Percentiles rank a stretch among this genome's conserved stretches.
phyloP scores from a whole-genome alignment of 1,140 invertebrate genomes.

The Drosophila persimilis region DNA sequence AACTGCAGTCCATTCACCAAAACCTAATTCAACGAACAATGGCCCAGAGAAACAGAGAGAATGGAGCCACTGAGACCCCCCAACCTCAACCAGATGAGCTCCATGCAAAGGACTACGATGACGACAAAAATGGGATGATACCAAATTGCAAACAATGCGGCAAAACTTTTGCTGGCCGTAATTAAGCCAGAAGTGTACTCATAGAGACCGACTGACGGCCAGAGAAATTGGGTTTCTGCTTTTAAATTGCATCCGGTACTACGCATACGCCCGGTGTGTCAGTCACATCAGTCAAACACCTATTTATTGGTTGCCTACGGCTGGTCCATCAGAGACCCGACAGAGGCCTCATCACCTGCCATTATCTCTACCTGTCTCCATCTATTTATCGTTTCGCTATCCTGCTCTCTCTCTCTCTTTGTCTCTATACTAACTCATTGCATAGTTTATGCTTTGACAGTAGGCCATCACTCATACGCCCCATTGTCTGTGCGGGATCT shows the following conservation, averaged over 20 bases:
- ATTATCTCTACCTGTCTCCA: constrained; percentile 21
- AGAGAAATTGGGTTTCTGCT: background rate
- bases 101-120: constrained; percentile 24
- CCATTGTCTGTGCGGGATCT: too few species aligned
- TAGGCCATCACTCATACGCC: too few species aligned
- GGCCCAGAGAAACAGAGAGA: background rate
- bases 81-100: constrained; percentile 20
- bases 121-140: constrained; percentile 24
- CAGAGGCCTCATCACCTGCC: constrained; percentile 54
- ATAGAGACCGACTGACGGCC: background rate
- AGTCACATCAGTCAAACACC: background rate
- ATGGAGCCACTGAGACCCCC: background rate
- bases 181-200: constrained; percentile 29
- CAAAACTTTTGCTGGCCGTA: constrained; percentile 24
- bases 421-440: too few species aligned
- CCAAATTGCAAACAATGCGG: constrained; percentile 44
- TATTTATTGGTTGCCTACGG: constrained; percentile 4
- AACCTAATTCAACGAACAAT: constrained; percentile 50
- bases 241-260: constrained; percentile 17
- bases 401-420: background rate
- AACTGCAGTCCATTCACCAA: constrained; percentile 53
- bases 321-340: constrained; percentile 50
- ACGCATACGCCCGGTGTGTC: constrained; percentile 29
- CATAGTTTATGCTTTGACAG: too few species aligned
- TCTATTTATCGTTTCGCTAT: too few species aligned